Base-by-base conservation (phyloP, 2,888 invertebrate genomes). In the Mactromeris polynyma region DNA sequence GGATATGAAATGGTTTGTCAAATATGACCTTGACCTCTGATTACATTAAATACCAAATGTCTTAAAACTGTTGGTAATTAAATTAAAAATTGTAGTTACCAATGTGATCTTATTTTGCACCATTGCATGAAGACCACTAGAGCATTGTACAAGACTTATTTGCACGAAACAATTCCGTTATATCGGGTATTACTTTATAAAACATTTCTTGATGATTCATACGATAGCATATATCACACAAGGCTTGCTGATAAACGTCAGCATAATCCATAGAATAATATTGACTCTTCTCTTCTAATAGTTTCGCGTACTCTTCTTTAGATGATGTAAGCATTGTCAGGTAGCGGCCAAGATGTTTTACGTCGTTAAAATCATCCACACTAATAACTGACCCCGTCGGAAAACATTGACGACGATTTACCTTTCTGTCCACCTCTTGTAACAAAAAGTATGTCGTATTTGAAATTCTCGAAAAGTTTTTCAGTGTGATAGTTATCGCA, bases 391-490 rank as follows among this genome's bases (percentile, higher is more conserved):
- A 69, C 31, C 69, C 69, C 9, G 14, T 7, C 6, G 69, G 69
- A 33, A n/a, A 58, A 58, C 58, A 19, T 19, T 0, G 26, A 19
- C 3, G 58, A n/a, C n/a, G 58, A 58, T 46, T 11, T 9, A n/a
- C 78, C 78, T 40, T 78, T 78, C n/a, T 14, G 26, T 11, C 81
- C 81, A 26, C 81, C 81, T 4, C 81, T 21, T 31, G 81, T 81
- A 21, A 81, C 81, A 31, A 81, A 17, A 33, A 81, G 21, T 9
- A 33, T 54, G 19, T 81, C 81, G 33, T 81, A 81, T 19, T 81
- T 36, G 21, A 81, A 81, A 81, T 81, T 81, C 26, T 81, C 81
- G 19, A 54, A 81, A 11, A 81, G 14, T 81, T 46, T 81, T 19
- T 81, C 81, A 4, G 81, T 54, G 21, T 33, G 19, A 33, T 81